A percentile compares a stretch with the other conserved stretches of the same genome.
phyloP scores from a whole-genome alignment of 2,888 invertebrate genomes.

The Bombylius major region DNA sequence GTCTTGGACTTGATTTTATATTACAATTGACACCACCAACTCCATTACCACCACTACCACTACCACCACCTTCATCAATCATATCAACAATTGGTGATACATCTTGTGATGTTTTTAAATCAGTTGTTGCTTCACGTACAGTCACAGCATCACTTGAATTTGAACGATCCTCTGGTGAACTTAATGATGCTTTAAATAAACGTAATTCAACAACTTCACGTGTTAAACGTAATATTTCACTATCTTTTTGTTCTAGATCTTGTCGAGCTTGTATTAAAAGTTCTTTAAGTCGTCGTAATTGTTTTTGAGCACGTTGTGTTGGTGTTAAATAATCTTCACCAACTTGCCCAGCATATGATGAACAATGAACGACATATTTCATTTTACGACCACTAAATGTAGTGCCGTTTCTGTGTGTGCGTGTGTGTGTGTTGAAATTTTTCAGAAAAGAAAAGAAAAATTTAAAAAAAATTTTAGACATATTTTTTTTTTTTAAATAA shows the following conservation, averaged over 20 bases:
- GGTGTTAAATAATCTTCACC: slow-evolving; percentile 79
- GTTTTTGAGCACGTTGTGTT: slow-evolving; percentile 71
- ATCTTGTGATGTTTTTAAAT: slow-evolving; percentile 42
- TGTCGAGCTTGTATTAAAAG: slow-evolving; percentile 59
- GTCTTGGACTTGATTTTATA: slow-evolving; percentile 30
- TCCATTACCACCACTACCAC: no score
- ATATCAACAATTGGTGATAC: slow-evolving; percentile 43
- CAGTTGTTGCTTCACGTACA: slow-evolving; percentile 53
- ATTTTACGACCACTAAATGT: slow-evolving; percentile 56
- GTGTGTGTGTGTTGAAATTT: no score
- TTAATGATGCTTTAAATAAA: slow-evolving; percentile 64
- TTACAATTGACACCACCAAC: slow-evolving; percentile 6
- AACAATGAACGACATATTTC: slow-evolving; percentile 77
- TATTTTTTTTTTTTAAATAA: background rate
- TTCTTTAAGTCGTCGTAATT: slow-evolving; percentile 62
- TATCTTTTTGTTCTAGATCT: slow-evolving; percentile 68
- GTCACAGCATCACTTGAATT: slow-evolving; percentile 64
- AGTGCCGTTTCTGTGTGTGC: slow-evolving; percentile 44
- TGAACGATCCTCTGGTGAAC: slow-evolving; percentile 67
- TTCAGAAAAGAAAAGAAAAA: background rate
- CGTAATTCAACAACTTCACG: slow-evolving; percentile 71
- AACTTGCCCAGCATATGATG: slow-evolving; percentile 61
- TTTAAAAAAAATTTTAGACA: background rate
- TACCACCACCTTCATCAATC: slow-evolving; percentile 32
- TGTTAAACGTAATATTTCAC: slow-evolving; percentile 57